Base-by-base conservation (phyloP, 2,113 vertebrate genomes). In the Bucco capensis region DNA sequence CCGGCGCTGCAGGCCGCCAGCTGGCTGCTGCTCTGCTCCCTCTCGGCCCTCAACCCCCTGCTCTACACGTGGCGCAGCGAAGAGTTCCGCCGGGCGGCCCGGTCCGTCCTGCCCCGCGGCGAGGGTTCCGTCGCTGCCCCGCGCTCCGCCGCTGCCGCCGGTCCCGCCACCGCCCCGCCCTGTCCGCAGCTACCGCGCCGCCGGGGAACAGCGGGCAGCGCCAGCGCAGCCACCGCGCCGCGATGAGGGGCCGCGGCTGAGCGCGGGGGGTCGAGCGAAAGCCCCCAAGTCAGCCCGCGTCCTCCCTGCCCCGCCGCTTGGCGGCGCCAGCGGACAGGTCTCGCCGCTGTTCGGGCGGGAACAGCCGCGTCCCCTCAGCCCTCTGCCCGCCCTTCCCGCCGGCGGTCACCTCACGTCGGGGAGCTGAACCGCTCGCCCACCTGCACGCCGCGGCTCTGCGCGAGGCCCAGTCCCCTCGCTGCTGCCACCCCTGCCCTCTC, bases 51-150 rank as follows among this genome's bases (percentile, higher is more conserved):
- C 94, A 98, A 98, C 93, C 98, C 98, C 10, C 96, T 98, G 91
- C 97, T 98, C 81, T 98, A 98, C 96, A 98, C 98, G 7, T 98
- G 98, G 98, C 98, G 98, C 88, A 98, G 98, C 88, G 98, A 98
- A 95, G 98, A 98, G 96, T 98, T 98, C 94, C 96, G 98, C 62
- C 98, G 98, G 37, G 98, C 98, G 1, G 97, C 98, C 85, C 98
- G 98, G 84, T 98, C 97, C 5, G 97, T 98, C 47, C 95, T 98
- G 83, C 97, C 96, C 1, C 97, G 97, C 69, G 95, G 82, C 46
- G 97, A 86, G 35, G 96, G 91, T 37, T 88, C 88, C 58, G 94
- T 96, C 23, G 93, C 96, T 23, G 86, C 86, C 8, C 94, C 1
- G 91, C 94, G 2, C 10, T 38, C 40, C 3, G 84, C 94, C 19